Evolutionary conservation across 2,797 vertebrate genomes (phyloP).

Genomic region (Rhinophrynus dorsalis): DNA sequence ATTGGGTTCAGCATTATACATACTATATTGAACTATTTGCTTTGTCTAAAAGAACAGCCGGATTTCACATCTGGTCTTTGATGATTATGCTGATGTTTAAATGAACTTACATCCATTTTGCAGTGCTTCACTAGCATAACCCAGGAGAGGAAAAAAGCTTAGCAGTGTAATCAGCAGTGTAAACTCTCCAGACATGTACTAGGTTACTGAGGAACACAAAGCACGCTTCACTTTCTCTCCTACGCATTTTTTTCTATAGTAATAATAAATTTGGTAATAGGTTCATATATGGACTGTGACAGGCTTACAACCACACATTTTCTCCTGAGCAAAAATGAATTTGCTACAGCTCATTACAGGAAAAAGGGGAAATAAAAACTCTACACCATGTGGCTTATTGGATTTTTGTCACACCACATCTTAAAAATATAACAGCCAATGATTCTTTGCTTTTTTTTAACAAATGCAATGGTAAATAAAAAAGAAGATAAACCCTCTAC

Average conservation of each 20-base stretch:
- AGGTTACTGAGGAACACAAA: constrained; percentile 17
- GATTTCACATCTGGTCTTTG: constrained; percentile 40
- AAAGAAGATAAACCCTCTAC: not conserved
- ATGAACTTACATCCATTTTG: constrained; percentile 41
- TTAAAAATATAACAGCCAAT: not conserved
- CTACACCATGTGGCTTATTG: not conserved
- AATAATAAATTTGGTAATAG: constrained; percentile 16
- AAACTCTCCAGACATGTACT: constrained; percentile 27
- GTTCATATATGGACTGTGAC: constrained; percentile 3
- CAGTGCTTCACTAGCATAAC: constrained; percentile 41
- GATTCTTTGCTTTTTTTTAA: not conserved
- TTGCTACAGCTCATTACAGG: constrained; percentile 7
- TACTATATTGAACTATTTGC: constrained; percentile 21
- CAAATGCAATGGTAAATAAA: not conserved
- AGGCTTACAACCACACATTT: constrained; percentile 13
- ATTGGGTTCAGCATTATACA: constrained; percentile 12
- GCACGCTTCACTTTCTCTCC: constrained; percentile 22
- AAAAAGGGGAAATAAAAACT: not conserved
- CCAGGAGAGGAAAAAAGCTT: constrained; percentile 43
- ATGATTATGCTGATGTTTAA: constrained; percentile 45
- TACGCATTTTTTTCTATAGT: constrained; percentile 15
- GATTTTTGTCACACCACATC: not conserved
- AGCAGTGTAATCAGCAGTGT: constrained; percentile 34
- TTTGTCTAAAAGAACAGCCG: constrained; percentile 36
- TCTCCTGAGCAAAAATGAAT: constrained; percentile 17